Percentiles rank a stretch among this genome's conserved stretches.
Conservation (phyloP, 1,140 invertebrate genomes). For the Sitobion miscanthi region DNA sequence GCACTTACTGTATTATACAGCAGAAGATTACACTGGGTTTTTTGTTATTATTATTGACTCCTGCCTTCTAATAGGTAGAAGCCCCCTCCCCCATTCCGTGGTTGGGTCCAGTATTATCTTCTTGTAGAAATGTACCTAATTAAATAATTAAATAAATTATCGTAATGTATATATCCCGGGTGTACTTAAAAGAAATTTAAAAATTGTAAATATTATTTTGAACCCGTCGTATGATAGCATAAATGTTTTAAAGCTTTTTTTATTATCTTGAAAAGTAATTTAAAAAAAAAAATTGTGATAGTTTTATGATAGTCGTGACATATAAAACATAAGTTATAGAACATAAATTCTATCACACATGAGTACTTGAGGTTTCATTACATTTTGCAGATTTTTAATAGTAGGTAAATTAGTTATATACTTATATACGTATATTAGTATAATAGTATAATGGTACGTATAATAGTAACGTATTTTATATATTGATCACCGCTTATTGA, state of each 20-base stretch:
- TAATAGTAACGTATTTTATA: not conserved
- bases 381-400: not conserved
- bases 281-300: not conserved
- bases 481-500: not conserved
- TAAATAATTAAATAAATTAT: not conserved
- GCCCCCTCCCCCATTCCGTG: too few relatives aligned
- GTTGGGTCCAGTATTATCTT: not conserved
- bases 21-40: not conserved
- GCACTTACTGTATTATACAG: not conserved
- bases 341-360: not conserved
- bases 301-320: not conserved
- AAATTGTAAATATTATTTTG: not conserved
- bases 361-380: not conserved
- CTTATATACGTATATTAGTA: too few relatives aligned
- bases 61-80: not conserved
- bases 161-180: not conserved
- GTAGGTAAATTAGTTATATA: not conserved
- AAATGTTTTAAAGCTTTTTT: not conserved
- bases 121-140: not conserved
- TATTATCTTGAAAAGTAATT: slow-evolving; percentile 6
- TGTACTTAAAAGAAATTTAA: not conserved
- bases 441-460: too few relatives aligned
- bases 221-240: not conserved
- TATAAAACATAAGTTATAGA: not conserved
- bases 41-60: not conserved